Percentiles rank a stretch among this genome's conserved stretches.
phyloP scores from a whole-genome alignment of 1,140 invertebrate genomes.

The Atopsyche davidsoni region DNA sequence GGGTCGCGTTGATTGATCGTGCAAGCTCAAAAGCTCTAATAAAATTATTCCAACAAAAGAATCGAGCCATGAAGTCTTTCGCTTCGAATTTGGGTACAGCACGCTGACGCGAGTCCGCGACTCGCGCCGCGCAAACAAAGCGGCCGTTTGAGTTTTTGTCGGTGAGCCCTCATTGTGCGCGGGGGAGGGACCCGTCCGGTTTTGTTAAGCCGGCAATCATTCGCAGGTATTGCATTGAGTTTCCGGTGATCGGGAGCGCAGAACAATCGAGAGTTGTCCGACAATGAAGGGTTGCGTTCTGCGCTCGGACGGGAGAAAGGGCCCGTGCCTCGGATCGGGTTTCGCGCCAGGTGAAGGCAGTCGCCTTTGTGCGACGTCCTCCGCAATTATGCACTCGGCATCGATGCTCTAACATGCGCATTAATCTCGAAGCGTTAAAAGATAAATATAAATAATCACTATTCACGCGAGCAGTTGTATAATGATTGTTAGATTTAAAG shows the following conservation, averaged over 20 bases:
- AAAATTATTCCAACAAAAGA: no score
- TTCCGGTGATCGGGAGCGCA: conserved; percentile 16
- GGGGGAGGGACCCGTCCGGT: neutral
- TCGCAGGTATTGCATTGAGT: conserved; percentile 21
- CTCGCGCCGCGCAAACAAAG: conserved; percentile 14
- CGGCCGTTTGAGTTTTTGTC: conserved; percentile 9
- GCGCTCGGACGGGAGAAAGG: conserved; percentile 22
- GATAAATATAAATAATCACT: no score
- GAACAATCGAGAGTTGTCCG: conserved; percentile 16
- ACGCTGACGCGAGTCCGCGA: no score
- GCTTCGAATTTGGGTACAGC: no score
- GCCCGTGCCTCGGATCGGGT: conserved; percentile 24
- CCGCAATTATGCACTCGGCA: conserved; percentile 1
- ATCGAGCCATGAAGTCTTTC: no score
- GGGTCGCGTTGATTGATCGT: no score
- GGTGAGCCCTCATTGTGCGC: neutral
- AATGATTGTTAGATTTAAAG: no score
- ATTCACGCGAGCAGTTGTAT: no score
- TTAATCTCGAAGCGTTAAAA: no score
- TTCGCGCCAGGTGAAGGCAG: conserved; percentile 23
- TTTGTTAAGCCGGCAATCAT: conserved; percentile 7
- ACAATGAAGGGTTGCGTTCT: conserved; percentile 23
- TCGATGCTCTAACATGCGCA: no score
- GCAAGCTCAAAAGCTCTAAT: no score
- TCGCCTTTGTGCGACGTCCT: conserved; percentile 11